Conservation (phyloP, 2,888 invertebrate genomes). For the Trissoscelio sp. region DNA sequence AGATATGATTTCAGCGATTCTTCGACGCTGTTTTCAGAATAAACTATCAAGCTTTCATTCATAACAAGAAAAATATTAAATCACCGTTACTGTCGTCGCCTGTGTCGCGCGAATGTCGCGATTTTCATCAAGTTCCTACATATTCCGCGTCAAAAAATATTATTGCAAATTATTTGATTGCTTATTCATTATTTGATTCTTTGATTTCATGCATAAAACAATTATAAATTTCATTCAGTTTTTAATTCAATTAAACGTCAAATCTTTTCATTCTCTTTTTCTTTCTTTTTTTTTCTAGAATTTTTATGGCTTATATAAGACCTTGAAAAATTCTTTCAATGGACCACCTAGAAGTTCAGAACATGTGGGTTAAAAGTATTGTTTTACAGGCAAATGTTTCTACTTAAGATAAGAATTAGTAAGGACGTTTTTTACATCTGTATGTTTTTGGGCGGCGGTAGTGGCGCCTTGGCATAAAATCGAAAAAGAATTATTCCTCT, state of each 20-base stretch:
- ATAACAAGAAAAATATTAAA: constrained; percentile 83
- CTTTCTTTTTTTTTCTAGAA: no score
- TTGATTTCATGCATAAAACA: no score
- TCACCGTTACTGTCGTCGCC: constrained; percentile 75
- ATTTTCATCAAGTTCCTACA: constrained; percentile 23
- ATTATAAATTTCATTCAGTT: background rate
- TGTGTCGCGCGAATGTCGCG: constrained; percentile 59
- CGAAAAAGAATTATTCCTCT: no score
- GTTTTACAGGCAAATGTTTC: constrained; percentile 61
- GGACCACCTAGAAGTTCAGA: constrained; percentile 48
- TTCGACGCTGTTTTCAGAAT: constrained; percentile 80
- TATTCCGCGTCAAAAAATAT: constrained; percentile 26
- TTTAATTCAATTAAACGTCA: no score
- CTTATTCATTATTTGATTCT: constrained; percentile 32
- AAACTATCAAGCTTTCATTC: constrained; percentile 81
- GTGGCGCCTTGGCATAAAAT: constrained; percentile 5
- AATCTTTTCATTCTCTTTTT: no score
- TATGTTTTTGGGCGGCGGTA: background rate
- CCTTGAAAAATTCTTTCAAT: background rate
- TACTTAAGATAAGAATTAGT: constrained; percentile 55
- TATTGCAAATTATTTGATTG: constrained; percentile 27
- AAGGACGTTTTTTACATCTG: constrained; percentile 34
- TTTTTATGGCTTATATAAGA: no score
- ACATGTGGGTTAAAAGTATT: constrained; percentile 51
- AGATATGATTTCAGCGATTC: constrained; percentile 75